phyloP scores from a whole-genome alignment of 2,113 vertebrate species.

The Burhinus bistriatus region DNA sequence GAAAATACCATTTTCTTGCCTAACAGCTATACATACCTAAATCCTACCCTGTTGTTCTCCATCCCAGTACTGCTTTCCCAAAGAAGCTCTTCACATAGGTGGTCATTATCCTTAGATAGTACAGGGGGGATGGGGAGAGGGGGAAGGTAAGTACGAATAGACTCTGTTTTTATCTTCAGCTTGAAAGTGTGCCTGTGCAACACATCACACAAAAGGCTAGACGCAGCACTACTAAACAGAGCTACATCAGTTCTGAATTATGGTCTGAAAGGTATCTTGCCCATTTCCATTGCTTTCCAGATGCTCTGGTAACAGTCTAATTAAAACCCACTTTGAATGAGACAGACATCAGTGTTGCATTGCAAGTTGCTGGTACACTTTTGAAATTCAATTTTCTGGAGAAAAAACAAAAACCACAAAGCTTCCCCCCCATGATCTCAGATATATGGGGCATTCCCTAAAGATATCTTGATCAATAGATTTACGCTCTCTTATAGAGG shows the following conservation, averaged over 20 bases:
- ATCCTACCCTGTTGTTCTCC: neutral
- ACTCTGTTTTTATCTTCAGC: neutral
- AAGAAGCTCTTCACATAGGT: neutral
- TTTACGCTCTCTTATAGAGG: neutral
- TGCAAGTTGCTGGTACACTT: neutral
- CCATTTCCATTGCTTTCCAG: neutral
- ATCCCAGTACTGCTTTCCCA: neutral
- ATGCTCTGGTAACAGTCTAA: neutral
- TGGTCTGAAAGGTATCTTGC: neutral
- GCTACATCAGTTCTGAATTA: neutral
- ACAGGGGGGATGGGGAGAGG: no score
- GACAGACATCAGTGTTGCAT: neutral
- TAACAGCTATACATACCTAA: neutral
- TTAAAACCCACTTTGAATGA: neutral
- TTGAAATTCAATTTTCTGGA: neutral
- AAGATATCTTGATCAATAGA: neutral
- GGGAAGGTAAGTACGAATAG: neutral
- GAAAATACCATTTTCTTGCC: neutral
- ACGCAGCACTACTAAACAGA: neutral
- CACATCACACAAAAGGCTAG: neutral
- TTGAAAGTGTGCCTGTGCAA: neutral
- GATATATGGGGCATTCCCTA: neutral
- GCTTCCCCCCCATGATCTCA: neutral
- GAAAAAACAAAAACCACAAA: neutral
- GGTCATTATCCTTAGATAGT: neutral